Evolutionary conservation across 2,888 invertebrate species (phyloP), one percentile per base, ranked within the genome.

Genomic region (Chirona hameri): DNA sequence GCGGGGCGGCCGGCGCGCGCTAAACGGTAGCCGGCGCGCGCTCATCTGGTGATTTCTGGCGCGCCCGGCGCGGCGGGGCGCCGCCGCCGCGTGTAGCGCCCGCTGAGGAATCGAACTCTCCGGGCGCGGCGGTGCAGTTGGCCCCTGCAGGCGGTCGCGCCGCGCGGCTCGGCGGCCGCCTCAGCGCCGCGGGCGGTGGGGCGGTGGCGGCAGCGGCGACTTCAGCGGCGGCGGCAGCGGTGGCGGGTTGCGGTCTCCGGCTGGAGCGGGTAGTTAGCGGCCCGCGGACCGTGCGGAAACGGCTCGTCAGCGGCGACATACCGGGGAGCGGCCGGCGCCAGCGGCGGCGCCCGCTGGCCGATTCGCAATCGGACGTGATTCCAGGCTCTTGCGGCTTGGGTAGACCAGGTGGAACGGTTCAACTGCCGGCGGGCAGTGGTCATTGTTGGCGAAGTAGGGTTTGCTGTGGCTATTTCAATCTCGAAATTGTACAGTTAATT

Each of bases 21-120:
- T 39, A 27, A 76, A 76, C 76, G 76, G 76, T 76, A 76, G 76
- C 76, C 27, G 76, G 7, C 29, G 39, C 39, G 31, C 2, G 21
- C 76, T 76, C 76, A 39, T 76, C 76, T 24, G 21, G 24, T 31
- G 39, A 39, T 39, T 29, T 29, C 14, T 29, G 69, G 39, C 76
- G 76, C 39, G 39, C 76, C 76, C 76, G 12, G 76, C 76, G 76
- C 39, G 14, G 76, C 69, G 39, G 76, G 39, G 39, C 76, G 76
- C 39, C 76, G 21, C 7, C 76, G n/a, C n/a, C n/a, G 21, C 31
- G 39, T 39, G 76, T 76, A 39, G 76, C 76, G 39, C 76, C 76
- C 76, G 24, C 39, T 76, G 76, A 39, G 76, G 18, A 39, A 76
- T 39, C 76, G 39, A 76, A 39, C 21, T 76, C 76, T 21, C 39